Base-by-base conservation (phyloP, 2,888 invertebrate genomes). In the Apomyelois bistriatella region DNA sequence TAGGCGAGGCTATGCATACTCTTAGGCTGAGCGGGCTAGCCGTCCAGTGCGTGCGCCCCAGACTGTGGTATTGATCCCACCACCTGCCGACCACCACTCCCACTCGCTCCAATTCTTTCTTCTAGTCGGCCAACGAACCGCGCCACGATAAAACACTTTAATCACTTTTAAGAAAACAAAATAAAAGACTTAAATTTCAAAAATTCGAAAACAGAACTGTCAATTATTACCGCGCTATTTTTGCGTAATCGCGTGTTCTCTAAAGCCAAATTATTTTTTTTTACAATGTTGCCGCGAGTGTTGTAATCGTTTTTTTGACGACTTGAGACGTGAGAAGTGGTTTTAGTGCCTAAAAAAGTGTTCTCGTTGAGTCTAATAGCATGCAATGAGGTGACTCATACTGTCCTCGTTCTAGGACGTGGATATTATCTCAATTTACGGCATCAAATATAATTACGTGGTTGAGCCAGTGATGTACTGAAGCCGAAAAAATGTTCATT, bases 41-140 rank as follows among this genome's bases (percentile, higher is more conserved):
- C 81, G 88, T 87, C 79, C 87, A 88, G 82, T 89, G 89, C 89
- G 89, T 90, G 85, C 87, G 87, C 80, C 82, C 80, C 76, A 83
- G 78, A 79, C 82, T 70, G 70, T 82, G 82, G 85, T 79, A 82
- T 82, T 78, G 88, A 88, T 81, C 87, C 85, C 87, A 85, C 85
- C 83, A 79, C 75, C 75, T 63, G 59, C 62, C 70, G 72, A 61
- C 78, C 83, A 87, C 86, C 88, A 85, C 86, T 84, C 86, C 86
- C 82, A 76, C 68, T 66, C 74, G 74, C 69, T 68, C 74, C 72
- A 80, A 68, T 77, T 76, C 70, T 65, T 60, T 72, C 79, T 73
- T 74, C 70, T 79, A 87, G 86, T 88, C 87, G 85, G 82, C 82
- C 83, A 83, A 82, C 82, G 85, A 83, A 84, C 82, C 77, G 82